A percentile compares a stretch with the other conserved stretches of the same genome.
These are phyloP conservation scores for Eulemur albifrons DNA, from an alignment of 2,797 vertebrate species.

Conservation along the genomic window DNA sequence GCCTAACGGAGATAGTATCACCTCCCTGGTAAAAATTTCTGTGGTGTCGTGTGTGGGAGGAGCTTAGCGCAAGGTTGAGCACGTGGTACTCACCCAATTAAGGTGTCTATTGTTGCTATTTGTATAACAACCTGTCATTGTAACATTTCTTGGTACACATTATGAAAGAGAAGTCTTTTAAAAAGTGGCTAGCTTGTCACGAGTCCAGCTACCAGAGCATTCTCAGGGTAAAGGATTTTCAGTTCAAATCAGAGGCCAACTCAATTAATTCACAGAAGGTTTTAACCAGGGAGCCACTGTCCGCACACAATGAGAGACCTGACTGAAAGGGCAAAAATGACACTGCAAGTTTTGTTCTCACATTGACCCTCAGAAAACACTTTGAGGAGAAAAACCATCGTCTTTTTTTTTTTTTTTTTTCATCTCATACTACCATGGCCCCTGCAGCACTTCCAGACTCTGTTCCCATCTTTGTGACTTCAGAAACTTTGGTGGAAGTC, in stretches of 20 bases:
- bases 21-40: background rate
- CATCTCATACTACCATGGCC: background rate
- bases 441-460: background rate
- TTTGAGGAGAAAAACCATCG: background rate
- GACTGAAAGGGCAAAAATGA: background rate
- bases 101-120: background rate
- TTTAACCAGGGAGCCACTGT: background rate
- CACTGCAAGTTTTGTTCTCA: background rate
- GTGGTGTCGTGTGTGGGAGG: background rate
- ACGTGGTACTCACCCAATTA: background rate
- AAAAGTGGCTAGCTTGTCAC: background rate
- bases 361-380: background rate
- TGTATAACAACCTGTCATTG: background rate
- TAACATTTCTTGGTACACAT: background rate
- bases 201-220: background rate
- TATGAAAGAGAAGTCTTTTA: background rate
- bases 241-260: background rate
- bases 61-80: background rate
- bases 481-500: conserved; percentile 16
- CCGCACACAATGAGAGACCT: background rate
- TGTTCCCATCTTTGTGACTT: background rate
- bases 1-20: background rate
- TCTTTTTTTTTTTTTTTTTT: background rate
- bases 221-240: background rate
- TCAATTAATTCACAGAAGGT: background rate